Evolutionary conservation across 2,797 vertebrate species (phyloP).

Genomic region (Prionace glauca): DNA sequence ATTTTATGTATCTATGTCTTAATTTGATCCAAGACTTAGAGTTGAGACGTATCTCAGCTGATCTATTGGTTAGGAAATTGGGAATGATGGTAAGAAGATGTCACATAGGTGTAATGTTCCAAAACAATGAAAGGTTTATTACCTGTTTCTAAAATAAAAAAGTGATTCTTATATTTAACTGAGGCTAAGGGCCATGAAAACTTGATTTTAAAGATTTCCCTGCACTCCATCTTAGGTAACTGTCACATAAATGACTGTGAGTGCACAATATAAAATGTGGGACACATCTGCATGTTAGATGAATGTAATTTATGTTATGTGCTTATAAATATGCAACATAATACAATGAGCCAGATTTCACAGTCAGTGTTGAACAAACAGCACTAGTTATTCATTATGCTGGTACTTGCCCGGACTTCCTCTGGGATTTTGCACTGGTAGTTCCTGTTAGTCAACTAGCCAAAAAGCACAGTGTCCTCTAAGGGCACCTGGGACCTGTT

Average conservation of each 20-base stretch:
- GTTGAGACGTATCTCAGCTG: background rate
- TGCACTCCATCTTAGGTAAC: background rate
- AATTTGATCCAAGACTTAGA: background rate
- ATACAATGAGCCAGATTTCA: background rate
- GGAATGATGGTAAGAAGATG: background rate
- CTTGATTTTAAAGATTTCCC: background rate
- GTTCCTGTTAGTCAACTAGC: background rate
- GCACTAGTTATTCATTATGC: background rate
- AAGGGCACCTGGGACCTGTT: background rate
- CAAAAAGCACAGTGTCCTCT: background rate
- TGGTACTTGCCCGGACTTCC: background rate
- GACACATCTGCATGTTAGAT: background rate
- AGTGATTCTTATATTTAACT: background rate
- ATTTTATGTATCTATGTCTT: background rate
- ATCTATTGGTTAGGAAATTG: background rate
- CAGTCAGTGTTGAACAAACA: background rate
- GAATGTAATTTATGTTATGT: background rate
- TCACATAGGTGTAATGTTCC: background rate
- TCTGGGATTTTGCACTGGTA: background rate
- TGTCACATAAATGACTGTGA: background rate
- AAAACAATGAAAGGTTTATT: background rate
- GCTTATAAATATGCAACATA: background rate
- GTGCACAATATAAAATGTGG: background rate
- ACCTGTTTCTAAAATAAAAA: too few relatives aligned
- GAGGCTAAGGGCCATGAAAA: background rate